A percentile compares a stretch with the other conserved stretches of the same genome.
phyloP scores from a whole-genome alignment of 1,140 invertebrate species.

The Rhopalosiphum padi region DNA sequence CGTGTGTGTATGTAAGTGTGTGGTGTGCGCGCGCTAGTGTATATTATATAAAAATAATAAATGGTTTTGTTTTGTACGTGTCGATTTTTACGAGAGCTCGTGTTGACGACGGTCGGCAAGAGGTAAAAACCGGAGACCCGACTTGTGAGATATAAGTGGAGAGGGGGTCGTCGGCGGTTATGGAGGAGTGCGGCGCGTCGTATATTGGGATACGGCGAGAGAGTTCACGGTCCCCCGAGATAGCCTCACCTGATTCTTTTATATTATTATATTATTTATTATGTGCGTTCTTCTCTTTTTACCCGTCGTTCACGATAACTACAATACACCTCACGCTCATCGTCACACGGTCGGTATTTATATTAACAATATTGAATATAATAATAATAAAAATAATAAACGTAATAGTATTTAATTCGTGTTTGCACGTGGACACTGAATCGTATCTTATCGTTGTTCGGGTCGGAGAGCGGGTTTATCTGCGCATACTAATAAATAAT shows the following conservation, averaged over 20 bases:
- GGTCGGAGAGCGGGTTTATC: slow-evolving; percentile 33
- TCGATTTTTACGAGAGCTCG: slow-evolving; percentile 48
- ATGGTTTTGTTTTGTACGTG: slow-evolving; percentile 56
- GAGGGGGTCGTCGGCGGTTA: not conserved
- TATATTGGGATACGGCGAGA: not conserved
- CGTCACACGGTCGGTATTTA: not conserved
- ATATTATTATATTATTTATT: slow-evolving; percentile 16
- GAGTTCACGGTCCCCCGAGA: slow-evolving; percentile 48
- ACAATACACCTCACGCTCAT: not conserved
- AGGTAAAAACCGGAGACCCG: slow-evolving; percentile 42
- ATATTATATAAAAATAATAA: slow-evolving; percentile 54
- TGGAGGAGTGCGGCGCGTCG: not conserved
- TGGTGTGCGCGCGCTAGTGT: slow-evolving; percentile 17
- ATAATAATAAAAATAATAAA: not conserved
- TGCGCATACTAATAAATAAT: slow-evolving; percentile 28
- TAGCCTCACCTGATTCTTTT: slow-evolving; percentile 52
- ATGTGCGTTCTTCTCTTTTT: not conserved
- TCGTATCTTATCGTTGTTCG: not conserved
- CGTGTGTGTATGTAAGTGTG: not conserved
- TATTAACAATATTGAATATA: slow-evolving; percentile 15
- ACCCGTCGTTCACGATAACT: not conserved
- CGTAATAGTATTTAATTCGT: slow-evolving; percentile 9
- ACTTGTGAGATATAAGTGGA: not conserved
- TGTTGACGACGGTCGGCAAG: not conserved
- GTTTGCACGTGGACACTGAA: slow-evolving; percentile 13